These are phyloP conservation scores for Hylia prasina DNA, from an alignment of 2,113 vertebrate genomes.

Conservation along the genomic window DNA sequence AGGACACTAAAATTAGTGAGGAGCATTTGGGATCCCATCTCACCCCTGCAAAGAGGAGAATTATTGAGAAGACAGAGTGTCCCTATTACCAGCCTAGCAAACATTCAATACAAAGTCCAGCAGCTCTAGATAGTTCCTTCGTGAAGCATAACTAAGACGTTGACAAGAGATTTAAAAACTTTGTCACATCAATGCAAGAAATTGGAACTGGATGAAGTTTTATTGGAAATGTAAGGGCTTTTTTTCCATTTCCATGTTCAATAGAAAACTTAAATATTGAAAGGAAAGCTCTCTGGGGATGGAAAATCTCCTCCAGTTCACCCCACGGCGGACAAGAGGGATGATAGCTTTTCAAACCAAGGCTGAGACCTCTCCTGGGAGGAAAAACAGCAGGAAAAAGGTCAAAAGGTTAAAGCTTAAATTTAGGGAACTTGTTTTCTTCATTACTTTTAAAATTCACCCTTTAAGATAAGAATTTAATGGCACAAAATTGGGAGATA, in stretches of 20 bases:
- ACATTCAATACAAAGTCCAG: background rate
- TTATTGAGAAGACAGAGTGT: background rate
- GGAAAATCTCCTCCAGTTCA: conserved; percentile 20
- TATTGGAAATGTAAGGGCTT: background rate
- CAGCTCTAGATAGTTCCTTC: conserved; percentile 31
- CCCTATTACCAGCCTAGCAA: background rate
- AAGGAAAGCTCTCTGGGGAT: background rate
- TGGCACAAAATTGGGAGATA: background rate
- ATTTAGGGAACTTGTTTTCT: conserved; percentile 2
- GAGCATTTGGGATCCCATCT: background rate
- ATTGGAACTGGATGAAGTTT: conserved; percentile 34
- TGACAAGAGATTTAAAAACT: conserved; percentile 55
- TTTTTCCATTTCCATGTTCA: background rate
- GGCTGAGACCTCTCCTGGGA: background rate
- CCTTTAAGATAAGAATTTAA: background rate
- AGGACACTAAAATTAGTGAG: background rate
- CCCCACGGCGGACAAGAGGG: background rate
- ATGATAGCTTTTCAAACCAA: background rate
- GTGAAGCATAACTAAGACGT: conserved; percentile 36
- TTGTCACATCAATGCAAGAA: background rate
- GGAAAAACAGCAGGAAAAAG: background rate
- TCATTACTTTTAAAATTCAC: conserved; percentile 22
- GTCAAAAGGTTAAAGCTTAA: conserved; percentile 19
- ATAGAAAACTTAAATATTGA: conserved; percentile 31
- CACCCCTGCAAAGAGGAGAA: background rate